A percentile compares a stretch with the other conserved stretches of the same genome.
Conservation (phyloP, 1,140 invertebrate genomes). For the Steinernema khuongi region DNA sequence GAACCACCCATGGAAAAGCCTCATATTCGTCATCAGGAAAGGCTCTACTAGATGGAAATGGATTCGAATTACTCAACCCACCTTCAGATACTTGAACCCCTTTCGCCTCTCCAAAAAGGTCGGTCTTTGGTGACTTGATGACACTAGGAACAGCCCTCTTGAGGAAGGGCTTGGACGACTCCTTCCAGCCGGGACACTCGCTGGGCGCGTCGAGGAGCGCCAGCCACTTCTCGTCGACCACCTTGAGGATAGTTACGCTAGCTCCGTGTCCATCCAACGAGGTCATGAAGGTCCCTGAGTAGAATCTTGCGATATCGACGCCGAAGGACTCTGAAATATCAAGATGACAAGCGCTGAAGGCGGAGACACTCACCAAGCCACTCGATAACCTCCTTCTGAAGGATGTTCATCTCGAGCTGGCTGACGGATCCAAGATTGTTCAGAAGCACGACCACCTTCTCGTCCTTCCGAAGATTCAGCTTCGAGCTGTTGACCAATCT, state of each 20-base stretch:
- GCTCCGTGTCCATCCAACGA: conserved; percentile 76
- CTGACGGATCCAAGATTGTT: conserved; percentile 76
- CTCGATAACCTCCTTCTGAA: conserved; percentile 68
- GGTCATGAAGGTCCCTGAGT: conserved; percentile 71
- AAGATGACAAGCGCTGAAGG: not conserved
- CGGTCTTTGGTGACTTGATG: no score
- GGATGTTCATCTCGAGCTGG: conserved; percentile 72
- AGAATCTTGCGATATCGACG: conserved; percentile 66
- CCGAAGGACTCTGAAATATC: conserved; percentile 63
- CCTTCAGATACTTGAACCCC: not conserved
- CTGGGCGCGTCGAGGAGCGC: conserved; percentile 61
- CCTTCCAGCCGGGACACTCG: not conserved
- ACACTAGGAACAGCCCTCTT: not conserved
- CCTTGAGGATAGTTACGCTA: conserved; percentile 69
- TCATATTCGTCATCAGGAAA: conserved; percentile 51
- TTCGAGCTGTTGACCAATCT: conserved; percentile 28
- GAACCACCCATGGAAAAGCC: conserved; percentile 58
- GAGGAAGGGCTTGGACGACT: conserved; percentile 6
- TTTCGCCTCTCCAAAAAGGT: no score
- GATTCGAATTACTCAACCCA: not conserved
- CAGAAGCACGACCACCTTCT: conserved; percentile 68
- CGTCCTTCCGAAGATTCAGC: conserved; percentile 44
- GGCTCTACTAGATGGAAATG: conserved; percentile 16
- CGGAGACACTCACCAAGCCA: conserved; percentile 57
- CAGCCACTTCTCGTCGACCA: conserved; percentile 53